These are phyloP conservation scores for Hyles euphorbiae DNA, from an alignment of 1,140 invertebrate species.

Conservation along the genomic window DNA sequence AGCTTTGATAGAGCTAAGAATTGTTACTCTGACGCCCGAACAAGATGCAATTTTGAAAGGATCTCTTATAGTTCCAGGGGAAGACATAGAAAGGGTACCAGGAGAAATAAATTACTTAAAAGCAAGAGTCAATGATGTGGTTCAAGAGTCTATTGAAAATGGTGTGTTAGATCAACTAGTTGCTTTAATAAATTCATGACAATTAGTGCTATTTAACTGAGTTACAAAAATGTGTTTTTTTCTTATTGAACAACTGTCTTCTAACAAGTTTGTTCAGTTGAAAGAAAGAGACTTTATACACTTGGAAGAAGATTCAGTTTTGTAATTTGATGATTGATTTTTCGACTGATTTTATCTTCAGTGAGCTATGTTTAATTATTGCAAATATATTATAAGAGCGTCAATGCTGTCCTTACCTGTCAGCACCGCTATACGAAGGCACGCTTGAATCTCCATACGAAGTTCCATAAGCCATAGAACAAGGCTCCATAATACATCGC, in stretches of 20 bases:
- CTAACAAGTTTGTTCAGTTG: too few species aligned
- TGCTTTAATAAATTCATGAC: conserved; percentile 16
- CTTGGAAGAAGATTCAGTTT: too few species aligned
- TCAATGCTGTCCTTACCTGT: conserved; percentile 41
- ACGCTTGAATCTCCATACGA: conserved; percentile 80
- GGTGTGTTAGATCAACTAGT: conserved; percentile 43
- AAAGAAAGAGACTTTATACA: too few species aligned
- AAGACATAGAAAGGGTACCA: conserved; percentile 13
- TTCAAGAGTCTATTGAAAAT: conserved; percentile 45
- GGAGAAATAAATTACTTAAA: conserved; percentile 27
- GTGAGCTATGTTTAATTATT: too few species aligned
- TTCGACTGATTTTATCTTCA: too few species aligned
- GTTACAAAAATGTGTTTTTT: too few species aligned
- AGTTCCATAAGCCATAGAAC: conserved; percentile 78
- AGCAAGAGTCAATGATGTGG: conserved; percentile 51
- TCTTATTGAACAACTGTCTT: too few species aligned
- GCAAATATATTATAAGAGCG: too few species aligned
- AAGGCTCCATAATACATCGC: conserved; percentile 85
- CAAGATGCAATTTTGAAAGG: conserved; percentile 32
- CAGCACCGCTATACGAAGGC: conserved; percentile 52
- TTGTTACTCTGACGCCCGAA: conserved; percentile 36
- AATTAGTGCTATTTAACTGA: not conserved
- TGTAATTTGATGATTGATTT: too few species aligned
- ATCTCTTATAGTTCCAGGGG: conserved; percentile 14
- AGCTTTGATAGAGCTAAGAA: conserved; percentile 49